phyloP scores from a whole-genome alignment of 1,140 invertebrate species.

The Drosophila novamexicana region DNA sequence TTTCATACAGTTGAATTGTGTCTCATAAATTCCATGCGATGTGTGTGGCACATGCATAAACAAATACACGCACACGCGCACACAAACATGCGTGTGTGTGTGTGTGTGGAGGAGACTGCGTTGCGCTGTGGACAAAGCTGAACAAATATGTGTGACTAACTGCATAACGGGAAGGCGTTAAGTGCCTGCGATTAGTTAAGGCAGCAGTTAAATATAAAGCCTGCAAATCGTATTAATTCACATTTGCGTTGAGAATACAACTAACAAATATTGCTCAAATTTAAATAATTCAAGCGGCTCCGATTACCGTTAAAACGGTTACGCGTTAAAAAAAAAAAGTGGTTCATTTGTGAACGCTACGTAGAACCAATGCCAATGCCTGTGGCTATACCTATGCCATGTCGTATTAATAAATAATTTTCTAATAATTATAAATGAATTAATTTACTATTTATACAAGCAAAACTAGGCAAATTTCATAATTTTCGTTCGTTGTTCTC shows the following conservation, averaged over 20 bases:
- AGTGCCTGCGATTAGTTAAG: conserved; percentile 36
- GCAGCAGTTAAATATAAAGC: not conserved
- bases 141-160: conserved; percentile 36
- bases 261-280: too few species aligned
- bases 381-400: too few species aligned
- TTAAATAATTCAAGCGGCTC: too few species aligned
- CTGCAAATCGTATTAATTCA: too few species aligned
- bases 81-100: not conserved
- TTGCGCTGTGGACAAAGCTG: conserved; percentile 6
- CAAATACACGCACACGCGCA: not conserved
- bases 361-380: too few species aligned
- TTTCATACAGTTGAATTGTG: conserved; percentile 50
- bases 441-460: not conserved
- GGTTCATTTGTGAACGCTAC: too few species aligned
- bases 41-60: conserved; percentile 1
- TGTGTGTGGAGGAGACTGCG: not conserved
- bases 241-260: too few species aligned
- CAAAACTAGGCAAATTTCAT: not conserved
- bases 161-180: conserved; percentile 28
- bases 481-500: too few species aligned
- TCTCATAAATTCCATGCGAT: conserved; percentile 51
- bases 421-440: not conserved
- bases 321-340: too few species aligned
- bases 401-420: too few species aligned
- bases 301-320: too few species aligned